Evolutionary conservation across 2,888 invertebrate species (phyloP).

Genomic region (Mantis religiosa): DNA sequence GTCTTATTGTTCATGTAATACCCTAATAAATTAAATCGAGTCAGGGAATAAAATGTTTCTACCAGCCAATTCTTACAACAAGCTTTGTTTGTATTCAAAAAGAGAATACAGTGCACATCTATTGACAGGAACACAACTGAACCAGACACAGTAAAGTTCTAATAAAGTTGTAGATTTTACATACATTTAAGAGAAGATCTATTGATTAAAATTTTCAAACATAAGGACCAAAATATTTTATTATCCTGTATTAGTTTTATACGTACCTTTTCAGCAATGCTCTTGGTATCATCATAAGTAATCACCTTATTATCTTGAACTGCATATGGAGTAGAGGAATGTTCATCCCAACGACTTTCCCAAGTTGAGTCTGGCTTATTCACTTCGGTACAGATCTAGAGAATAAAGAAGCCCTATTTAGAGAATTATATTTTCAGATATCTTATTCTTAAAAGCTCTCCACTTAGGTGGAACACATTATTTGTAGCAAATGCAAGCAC

Average conservation of each 20-base stretch:
- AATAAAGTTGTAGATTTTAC: background rate
- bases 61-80: no score
- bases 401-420: background rate
- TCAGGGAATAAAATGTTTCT: no score
- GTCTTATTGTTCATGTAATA: no score
- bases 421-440: no score
- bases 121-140: no score
- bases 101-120: no score
- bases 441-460: no score
- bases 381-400: background rate
- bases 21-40: no score
- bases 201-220: background rate
- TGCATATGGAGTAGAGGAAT: conserved; percentile 60
- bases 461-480: no score
- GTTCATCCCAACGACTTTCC: conserved; percentile 66
- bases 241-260: conserved; percentile 34
- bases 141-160: no score
- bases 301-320: conserved; percentile 62
- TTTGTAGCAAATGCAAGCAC: no score
- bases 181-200: background rate
- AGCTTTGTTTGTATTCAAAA: no score
- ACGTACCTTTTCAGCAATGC: conserved; percentile 56
- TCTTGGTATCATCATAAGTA: conserved; percentile 70
- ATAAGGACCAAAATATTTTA: background rate
- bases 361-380: conserved; percentile 44